phyloP scores from a whole-genome alignment of 2,113 vertebrate genomes.

The Otis tarda region DNA sequence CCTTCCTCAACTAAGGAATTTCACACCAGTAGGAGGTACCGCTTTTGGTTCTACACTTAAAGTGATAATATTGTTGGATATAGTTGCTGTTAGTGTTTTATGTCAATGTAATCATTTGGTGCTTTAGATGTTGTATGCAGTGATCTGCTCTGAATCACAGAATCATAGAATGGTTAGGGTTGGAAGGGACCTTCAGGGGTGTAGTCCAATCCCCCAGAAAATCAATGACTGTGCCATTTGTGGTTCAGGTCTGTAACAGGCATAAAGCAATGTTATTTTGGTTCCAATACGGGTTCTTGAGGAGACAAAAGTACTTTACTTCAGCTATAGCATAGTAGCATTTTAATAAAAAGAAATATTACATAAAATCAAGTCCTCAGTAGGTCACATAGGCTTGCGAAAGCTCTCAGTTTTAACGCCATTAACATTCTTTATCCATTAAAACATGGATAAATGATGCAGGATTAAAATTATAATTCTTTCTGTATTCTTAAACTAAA shows the following conservation, averaged over 20 bases:
- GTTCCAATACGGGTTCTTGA: not conserved
- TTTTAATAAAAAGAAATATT: not conserved
- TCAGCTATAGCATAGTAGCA: not conserved
- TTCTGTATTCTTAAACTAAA: not conserved
- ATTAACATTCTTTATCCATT: not conserved
- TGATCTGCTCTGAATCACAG: not conserved
- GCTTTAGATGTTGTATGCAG: fast-evolving
- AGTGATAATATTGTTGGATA: not conserved
- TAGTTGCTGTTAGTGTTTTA: not conserved
- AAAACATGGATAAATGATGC: not conserved
- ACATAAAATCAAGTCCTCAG: not conserved
- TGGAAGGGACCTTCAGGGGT: too few species aligned
- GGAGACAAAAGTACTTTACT: not conserved
- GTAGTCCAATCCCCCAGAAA: too few species aligned
- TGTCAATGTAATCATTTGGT: not conserved
- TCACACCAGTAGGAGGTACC: not conserved
- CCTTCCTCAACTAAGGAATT: not conserved
- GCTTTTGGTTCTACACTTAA: not conserved
- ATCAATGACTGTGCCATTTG: not conserved
- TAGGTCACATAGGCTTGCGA: not conserved
- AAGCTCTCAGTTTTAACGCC: not conserved
- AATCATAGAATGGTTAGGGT: too few species aligned
- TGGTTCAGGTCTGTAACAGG: not conserved
- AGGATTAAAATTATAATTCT: not conserved
- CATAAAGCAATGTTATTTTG: not conserved